Conservation (phyloP, 2,113 vertebrate species). For the Anser cygnoides region DNA sequence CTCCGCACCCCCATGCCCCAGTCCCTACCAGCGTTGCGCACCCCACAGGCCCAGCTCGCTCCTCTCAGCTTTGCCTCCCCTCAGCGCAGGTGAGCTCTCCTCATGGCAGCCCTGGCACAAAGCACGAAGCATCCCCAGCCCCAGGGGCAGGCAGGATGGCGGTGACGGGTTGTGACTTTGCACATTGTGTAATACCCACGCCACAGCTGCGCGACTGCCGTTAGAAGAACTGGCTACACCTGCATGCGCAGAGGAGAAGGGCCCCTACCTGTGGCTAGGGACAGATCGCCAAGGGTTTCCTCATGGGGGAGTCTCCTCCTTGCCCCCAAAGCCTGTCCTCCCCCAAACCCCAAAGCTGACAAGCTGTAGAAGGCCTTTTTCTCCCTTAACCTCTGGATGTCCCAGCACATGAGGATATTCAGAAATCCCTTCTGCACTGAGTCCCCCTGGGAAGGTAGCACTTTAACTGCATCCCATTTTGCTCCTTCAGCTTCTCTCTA, state of each 20-base stretch:
- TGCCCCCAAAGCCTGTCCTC: background rate
- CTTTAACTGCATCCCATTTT: background rate
- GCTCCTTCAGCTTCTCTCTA: background rate
- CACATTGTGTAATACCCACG: fast-evolving
- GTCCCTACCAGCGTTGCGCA: background rate
- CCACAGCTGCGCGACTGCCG: fast-evolving
- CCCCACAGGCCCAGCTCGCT: background rate
- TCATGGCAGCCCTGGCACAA: fast-evolving
- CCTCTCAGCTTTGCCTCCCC: too few relatives aligned
- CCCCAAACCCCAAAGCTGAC: background rate
- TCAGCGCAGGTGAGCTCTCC: background rate
- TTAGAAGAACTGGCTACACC: background rate
- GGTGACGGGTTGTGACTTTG: fast-evolving
- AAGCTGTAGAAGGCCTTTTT: background rate
- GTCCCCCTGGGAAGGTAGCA: background rate
- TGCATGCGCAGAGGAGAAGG: background rate
- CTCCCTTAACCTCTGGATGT: background rate
- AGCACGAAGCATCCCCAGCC: fast-evolving
- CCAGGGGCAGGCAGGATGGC: fast-evolving
- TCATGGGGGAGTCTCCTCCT: background rate
- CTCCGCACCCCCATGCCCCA: background rate
- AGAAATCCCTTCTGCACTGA: background rate
- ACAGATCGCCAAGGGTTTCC: background rate
- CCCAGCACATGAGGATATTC: background rate
- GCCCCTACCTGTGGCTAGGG: background rate